Base-by-base conservation (phyloP, 2,113 vertebrate genomes). In the Probosciger aterrimus region DNA sequence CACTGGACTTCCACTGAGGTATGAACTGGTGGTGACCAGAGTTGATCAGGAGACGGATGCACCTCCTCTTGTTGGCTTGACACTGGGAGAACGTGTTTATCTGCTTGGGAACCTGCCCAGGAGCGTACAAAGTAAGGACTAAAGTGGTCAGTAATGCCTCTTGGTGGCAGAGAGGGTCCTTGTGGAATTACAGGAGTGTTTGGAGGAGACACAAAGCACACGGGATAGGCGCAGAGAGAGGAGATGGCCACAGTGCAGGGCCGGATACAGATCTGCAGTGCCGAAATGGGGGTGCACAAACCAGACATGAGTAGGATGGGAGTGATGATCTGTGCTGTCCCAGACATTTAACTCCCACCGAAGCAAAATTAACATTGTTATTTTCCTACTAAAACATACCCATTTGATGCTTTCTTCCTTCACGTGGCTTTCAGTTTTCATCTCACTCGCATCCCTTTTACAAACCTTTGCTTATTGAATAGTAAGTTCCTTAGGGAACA, bases 221-320 rank as follows among this genome's bases (percentile, higher is more conserved):
- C 23, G 28, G 44, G 5, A 4, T 35, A 31, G 24, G 33, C 3
- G 4, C 7, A 1, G 4, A 27, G 39, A 79, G 47, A 79, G 18
- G 43, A 74, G 64, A 24, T 0, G 0, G n/a, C 25, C 7, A 30
- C 24, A 63, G 22, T 0, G 0, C n/a, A 11, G 14, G n/a, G 35
- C 53, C 44, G 35, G 27, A 37, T 53, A 81, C 60, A 84, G 24
- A 59, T 53, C 11, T 6, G 8, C 53, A 30, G 17, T 65, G 59
- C 30, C 80, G 37, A 63, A 67, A 10, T 55, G 88, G 19, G 0
- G 27, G 4, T 25, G 35, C 33, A 74, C 27, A 82, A 67, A 71
- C 25, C 5, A n/a, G 64, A 76, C 49, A 57, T 47, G 0, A 7
- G 62, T 46, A 60, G 35, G 20, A 30, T 4, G 69, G 47, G 20